Percentiles rank a stretch among this genome's conserved stretches.
phyloP scores from a whole-genome alignment of 2,797 vertebrate genomes.

The Nannoperca obscura region DNA sequence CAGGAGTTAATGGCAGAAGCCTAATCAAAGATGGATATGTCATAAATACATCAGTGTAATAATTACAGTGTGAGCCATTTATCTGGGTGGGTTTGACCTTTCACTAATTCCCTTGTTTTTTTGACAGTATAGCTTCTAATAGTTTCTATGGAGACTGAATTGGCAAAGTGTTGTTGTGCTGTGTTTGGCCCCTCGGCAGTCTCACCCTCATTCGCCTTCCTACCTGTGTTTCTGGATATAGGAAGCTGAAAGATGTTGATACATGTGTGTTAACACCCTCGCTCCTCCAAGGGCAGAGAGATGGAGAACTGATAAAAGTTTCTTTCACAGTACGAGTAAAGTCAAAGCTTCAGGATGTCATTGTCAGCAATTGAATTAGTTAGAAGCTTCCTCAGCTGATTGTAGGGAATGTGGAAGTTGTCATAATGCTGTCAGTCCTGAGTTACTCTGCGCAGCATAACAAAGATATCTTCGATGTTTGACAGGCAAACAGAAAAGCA shows the following conservation, averaged over 20 bases:
- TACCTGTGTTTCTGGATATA: slow-evolving; percentile 71
- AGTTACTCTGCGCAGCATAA: slow-evolving; percentile 15
- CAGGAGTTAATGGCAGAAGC: slow-evolving; percentile 13
- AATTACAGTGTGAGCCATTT: slow-evolving; percentile 30
- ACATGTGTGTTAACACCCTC: slow-evolving; percentile 50
- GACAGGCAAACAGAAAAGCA: slow-evolving; percentile 15
- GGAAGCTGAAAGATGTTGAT: slow-evolving; percentile 53
- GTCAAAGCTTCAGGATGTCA: slow-evolving; percentile 18
- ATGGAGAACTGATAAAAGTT: slow-evolving; percentile 42
- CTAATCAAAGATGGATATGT: slow-evolving; percentile 34
- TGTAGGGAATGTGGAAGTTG: slow-evolving; percentile 2
- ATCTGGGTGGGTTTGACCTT: slow-evolving; percentile 34
- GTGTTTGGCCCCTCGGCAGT: slow-evolving; percentile 53
- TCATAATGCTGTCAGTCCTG: not conserved
- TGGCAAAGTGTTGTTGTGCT: slow-evolving; percentile 60
- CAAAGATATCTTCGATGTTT: slow-evolving; percentile 29
- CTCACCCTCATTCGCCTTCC: slow-evolving; percentile 64
- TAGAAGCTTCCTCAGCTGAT: slow-evolving; percentile 17
- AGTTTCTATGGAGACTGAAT: slow-evolving; percentile 77
- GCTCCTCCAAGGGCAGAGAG: slow-evolving; percentile 13
- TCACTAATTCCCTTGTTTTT: slow-evolving; percentile 54
- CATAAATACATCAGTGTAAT: slow-evolving; percentile 46
- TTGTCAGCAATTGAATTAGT: slow-evolving; percentile 34
- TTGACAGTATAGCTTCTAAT: slow-evolving; percentile 56
- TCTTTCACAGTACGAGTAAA: slow-evolving; percentile 10